phyloP scores from a whole-genome alignment of 2,888 invertebrate species.

The Silvanus unidentatus region DNA sequence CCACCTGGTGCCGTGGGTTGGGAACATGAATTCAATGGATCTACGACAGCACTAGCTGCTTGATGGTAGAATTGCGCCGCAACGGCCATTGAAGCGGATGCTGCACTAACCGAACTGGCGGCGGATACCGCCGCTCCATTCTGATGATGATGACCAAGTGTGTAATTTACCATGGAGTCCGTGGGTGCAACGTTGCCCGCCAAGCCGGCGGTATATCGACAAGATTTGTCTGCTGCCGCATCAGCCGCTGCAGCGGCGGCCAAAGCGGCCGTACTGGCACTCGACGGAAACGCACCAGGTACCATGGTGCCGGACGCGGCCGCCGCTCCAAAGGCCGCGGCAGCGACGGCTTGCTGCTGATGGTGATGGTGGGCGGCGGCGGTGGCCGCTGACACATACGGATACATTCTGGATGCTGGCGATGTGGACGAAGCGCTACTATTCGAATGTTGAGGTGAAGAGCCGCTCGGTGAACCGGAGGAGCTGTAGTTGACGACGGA shows the following conservation, averaged over 20 bases:
- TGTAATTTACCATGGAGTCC: conserved; percentile 77
- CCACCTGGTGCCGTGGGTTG: conserved; percentile 63
- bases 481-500: conserved; percentile 56
- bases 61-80: conserved; percentile 87
- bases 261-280: conserved; percentile 52
- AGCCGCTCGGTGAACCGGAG: conserved; percentile 60
- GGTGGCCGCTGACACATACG: conserved; percentile 72
- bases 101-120: conserved; percentile 63
- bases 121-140: conserved; percentile 60
- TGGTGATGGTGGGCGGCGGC: conserved; percentile 61
- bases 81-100: conserved; percentile 59
- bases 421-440: conserved; percentile 55
- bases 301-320: conserved; percentile 62
- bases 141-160: conserved; percentile 70
- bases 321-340: conserved; percentile 58
- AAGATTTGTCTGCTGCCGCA: conserved; percentile 70
- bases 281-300: conserved; percentile 53
- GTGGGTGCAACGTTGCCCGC: conserved; percentile 57
- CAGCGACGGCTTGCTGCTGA: conserved; percentile 64
- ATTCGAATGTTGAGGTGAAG: conserved; percentile 60
- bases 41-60: conserved; percentile 71
- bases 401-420: conserved; percentile 80
- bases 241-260: conserved; percentile 63
- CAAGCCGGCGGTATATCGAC: conserved; percentile 68
- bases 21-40: conserved; percentile 74